Percentiles rank a stretch among this genome's conserved stretches.
Evolutionary conservation across 2,888 invertebrate genomes (phyloP).

Genomic region (Drosophila flavopinicola): DNA sequence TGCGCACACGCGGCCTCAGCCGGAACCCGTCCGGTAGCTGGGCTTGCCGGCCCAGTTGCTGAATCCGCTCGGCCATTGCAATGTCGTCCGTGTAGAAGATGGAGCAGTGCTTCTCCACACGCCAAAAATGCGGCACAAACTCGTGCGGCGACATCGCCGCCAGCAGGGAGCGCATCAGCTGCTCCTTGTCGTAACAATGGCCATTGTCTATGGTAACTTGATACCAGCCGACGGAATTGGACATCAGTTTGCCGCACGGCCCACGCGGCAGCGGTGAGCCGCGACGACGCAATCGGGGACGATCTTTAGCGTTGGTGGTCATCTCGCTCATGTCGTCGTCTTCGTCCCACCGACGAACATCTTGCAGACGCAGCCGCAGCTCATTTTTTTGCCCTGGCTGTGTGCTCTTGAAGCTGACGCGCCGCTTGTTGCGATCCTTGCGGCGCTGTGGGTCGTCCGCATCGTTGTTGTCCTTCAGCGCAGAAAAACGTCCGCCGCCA

Average conservation of each 20-base stretch:
- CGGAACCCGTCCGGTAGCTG: slow-evolving; percentile 90
- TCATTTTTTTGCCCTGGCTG: slow-evolving; percentile 64
- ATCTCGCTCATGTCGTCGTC: slow-evolving; percentile 84
- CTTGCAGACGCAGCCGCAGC: slow-evolving; percentile 59
- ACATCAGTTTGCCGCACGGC: too few relatives aligned
- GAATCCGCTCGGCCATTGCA: slow-evolving; percentile 88
- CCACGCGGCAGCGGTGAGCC: slow-evolving; percentile 70
- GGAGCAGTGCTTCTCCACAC: slow-evolving; percentile 87
- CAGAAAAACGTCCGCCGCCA: too few relatives aligned
- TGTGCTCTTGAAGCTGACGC: slow-evolving; percentile 84
- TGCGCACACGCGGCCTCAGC: slow-evolving; percentile 87
- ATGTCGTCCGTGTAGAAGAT: slow-evolving; percentile 92
- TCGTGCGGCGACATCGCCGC: slow-evolving; percentile 88
- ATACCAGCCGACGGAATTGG: slow-evolving; percentile 1
- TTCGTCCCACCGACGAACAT: slow-evolving; percentile 78
- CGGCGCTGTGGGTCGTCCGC: slow-evolving; percentile 79
- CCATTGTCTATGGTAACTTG: slow-evolving; percentile 87
- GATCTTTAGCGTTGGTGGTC: slow-evolving; percentile 63
- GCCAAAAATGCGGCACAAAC: slow-evolving; percentile 88
- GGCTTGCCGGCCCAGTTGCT: slow-evolving; percentile 88
- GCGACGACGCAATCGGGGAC: slow-evolving; percentile 60
- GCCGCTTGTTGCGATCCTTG: slow-evolving; percentile 79
- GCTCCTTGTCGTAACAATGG: slow-evolving; percentile 90
- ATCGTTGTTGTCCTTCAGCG: too few relatives aligned
- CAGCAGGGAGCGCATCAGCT: slow-evolving; percentile 87